Conservation (phyloP, 2,797 vertebrate species). For the Percopsis omiscomaycus region DNA sequence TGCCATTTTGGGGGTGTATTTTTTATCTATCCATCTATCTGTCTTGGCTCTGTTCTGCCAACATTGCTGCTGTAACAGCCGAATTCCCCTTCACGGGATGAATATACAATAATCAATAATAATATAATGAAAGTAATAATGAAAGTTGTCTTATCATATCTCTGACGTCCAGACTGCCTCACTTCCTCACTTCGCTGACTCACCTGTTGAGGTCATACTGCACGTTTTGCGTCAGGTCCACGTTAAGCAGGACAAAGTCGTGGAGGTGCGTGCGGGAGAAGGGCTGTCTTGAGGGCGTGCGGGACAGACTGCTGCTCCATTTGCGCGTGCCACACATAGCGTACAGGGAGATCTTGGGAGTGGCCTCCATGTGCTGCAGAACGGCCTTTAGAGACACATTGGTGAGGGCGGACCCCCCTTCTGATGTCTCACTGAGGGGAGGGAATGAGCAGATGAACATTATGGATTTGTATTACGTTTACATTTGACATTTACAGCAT, state of each 20-base stretch:
- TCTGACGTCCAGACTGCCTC: neutral
- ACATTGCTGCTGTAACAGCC: too few relatives aligned
- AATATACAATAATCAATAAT: too few relatives aligned
- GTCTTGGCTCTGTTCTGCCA: too few relatives aligned
- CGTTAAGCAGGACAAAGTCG: constrained; percentile 92
- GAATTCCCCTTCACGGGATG: too few relatives aligned
- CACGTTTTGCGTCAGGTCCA: constrained; percentile 95
- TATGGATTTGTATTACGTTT: neutral
- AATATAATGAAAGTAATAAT: too few relatives aligned
- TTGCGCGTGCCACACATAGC: constrained; percentile 89
- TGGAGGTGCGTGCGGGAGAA: constrained; percentile 94
- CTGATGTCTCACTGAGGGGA: constrained; percentile 74
- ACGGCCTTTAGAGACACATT: constrained; percentile 90
- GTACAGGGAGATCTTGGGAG: constrained; percentile 91
- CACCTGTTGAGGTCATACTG: constrained; percentile 97
- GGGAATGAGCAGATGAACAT: neutral
- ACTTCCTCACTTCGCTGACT: constrained; percentile 17
- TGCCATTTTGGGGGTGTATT: too few relatives aligned
- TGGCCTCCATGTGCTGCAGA: constrained; percentile 92
- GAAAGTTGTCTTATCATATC: too few relatives aligned
- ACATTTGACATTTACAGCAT: too few relatives aligned
- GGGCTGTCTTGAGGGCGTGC: constrained; percentile 56
- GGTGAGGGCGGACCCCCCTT: constrained; percentile 71
- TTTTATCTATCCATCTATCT: too few relatives aligned
- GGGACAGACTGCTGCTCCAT: constrained; percentile 86